These are phyloP conservation scores for Nematolebias whitei DNA, from an alignment of 2,113 vertebrate species.

Conservation along the genomic window DNA sequence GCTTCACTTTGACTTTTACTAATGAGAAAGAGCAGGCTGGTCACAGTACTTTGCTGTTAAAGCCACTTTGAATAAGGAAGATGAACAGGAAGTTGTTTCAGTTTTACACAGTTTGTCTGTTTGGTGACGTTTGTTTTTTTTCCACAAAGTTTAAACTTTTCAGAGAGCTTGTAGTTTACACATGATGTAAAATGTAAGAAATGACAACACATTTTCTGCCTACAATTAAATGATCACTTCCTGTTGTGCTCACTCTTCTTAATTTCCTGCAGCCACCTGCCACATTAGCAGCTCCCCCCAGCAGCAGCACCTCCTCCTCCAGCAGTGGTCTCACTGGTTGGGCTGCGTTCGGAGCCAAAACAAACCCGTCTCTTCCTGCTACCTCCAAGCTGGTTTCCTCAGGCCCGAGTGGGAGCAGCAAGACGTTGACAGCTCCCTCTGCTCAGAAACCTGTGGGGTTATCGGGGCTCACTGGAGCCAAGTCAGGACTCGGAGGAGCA, in stretches of 20 bases:
- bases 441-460: conserved; percentile 89
- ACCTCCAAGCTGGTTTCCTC: conserved; percentile 86
- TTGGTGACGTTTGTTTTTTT: neutral
- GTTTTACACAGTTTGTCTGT: neutral
- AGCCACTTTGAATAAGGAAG: too few relatives aligned
- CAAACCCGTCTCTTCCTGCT: conserved; percentile 83
- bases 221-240: too few relatives aligned
- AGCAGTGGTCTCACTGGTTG: conserved; percentile 93
- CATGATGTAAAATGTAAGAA: neutral
- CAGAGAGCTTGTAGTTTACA: neutral
- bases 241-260: neutral
- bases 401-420: conserved; percentile 79
- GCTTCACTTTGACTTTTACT: neutral
- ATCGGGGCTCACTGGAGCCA: conserved; percentile 85
- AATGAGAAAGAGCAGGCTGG: neutral
- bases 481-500: conserved; percentile 81
- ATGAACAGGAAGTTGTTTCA: neutral
- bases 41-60: neutral
- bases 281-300: conserved; percentile 85
- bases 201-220: neutral
- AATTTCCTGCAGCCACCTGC: conserved; percentile 80
- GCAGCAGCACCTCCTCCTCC: conserved; percentile 82
- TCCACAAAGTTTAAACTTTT: neutral
- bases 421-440: conserved; percentile 80
- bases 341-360: conserved; percentile 97